Evolutionary conservation across 2,888 invertebrate genomes (phyloP).

Genomic region (Pelosia muscerda): DNA sequence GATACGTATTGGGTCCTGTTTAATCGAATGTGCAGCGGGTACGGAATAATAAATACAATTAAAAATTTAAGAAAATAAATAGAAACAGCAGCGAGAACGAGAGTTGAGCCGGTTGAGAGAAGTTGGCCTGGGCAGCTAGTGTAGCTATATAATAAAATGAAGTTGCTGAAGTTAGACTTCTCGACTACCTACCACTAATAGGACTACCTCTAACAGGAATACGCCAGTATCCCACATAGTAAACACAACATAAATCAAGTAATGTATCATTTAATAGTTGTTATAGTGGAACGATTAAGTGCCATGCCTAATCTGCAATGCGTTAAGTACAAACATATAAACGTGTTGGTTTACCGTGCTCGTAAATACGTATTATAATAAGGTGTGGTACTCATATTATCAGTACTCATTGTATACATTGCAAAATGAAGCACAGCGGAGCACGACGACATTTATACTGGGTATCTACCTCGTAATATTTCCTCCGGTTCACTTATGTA

Average conservation of each 20-base stretch:
- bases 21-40: no score
- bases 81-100: no score
- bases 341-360: conserved; percentile 77
- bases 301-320: conserved; percentile 69
- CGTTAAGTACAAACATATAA: conserved; percentile 71
- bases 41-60: no score
- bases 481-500: conserved; percentile 74
- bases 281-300: conserved; percentile 64
- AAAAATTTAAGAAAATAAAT: no score
- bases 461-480: conserved; percentile 69
- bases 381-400: conserved; percentile 67
- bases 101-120: no score
- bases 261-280: conserved; percentile 56
- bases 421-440: conserved; percentile 75
- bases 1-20: no score
- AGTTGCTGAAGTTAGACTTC: background rate
- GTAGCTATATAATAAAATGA: background rate
- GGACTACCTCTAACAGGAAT: conserved; percentile 17
- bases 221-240: conserved; percentile 31
- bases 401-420: conserved; percentile 71
- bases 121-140: no score
- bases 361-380: conserved; percentile 81
- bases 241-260: conserved; percentile 49
- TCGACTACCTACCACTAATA: conserved; percentile 14
- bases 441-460: conserved; percentile 63